Conservation (phyloP, 2,888 invertebrate genomes). For the Ctena decussata region DNA sequence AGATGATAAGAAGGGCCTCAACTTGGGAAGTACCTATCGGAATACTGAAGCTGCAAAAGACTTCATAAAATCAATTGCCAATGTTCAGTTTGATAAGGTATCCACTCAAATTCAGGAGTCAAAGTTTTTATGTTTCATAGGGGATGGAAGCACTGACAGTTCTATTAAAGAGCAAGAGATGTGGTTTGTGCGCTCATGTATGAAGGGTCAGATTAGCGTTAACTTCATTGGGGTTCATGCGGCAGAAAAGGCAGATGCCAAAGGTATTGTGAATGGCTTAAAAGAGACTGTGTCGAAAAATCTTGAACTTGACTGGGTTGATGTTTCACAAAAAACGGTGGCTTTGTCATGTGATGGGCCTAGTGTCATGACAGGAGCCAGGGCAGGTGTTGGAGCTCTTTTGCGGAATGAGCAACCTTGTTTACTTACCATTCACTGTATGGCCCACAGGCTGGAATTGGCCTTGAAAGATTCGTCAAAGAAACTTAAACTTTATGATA, state of each 20-base stretch:
- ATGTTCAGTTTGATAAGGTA: slow-evolving; percentile 27
- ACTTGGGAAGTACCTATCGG: slow-evolving; percentile 42
- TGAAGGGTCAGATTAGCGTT: slow-evolving; percentile 22
- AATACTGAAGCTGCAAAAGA: slow-evolving; percentile 28
- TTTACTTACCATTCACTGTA: slow-evolving; percentile 45
- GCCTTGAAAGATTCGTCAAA: slow-evolving; percentile 35
- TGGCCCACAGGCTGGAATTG: slow-evolving; percentile 48
- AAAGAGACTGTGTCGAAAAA: neutral
- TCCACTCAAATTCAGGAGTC: neutral
- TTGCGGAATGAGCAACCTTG: slow-evolving; percentile 37
- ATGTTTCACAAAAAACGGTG: slow-evolving; percentile 30
- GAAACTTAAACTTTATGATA: slow-evolving; percentile 5
- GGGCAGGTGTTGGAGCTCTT: slow-evolving; percentile 38
- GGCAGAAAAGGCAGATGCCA: slow-evolving; percentile 44
- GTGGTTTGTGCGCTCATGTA: slow-evolving; percentile 39
- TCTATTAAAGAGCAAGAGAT: slow-evolving; percentile 52
- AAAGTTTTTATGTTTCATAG: slow-evolving; percentile 35
- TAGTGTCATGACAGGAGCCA: slow-evolving; percentile 41
- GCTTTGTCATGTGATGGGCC: slow-evolving; percentile 49
- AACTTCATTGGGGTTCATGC: slow-evolving; percentile 29
- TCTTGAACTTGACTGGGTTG: slow-evolving; percentile 19
- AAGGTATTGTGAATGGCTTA: slow-evolving; percentile 33
- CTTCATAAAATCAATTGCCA: slow-evolving; percentile 32
- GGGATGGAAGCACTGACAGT: slow-evolving; percentile 50
- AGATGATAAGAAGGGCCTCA: slow-evolving; percentile 38